phyloP scores from a whole-genome alignment of 2,797 vertebrate genomes.

The Girardinus metallicus region DNA sequence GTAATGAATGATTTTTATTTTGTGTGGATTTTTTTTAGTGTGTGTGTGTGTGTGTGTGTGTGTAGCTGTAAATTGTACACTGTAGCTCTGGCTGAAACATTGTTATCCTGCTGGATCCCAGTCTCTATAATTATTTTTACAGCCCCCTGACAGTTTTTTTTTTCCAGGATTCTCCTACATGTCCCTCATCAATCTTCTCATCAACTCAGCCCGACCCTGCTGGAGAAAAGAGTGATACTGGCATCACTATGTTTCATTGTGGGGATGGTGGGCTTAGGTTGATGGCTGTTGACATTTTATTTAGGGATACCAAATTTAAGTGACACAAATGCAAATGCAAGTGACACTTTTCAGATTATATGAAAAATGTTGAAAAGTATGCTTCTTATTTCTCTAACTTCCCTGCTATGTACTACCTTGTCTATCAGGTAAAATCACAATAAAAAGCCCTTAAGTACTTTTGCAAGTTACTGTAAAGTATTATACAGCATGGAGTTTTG shows the following conservation, averaged over 20 bases:
- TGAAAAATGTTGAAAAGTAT: background rate
- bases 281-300: background rate
- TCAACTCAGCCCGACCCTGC: background rate
- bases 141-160: background rate
- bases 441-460: background rate
- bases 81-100: background rate
- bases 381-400: background rate
- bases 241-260: background rate
- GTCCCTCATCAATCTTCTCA: background rate
- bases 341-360: background rate
- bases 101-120: background rate
- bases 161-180: background rate
- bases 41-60: too few species aligned
- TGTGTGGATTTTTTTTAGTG: too few species aligned
- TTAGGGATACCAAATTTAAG: background rate
- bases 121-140: background rate
- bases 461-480: background rate
- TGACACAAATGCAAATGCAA: background rate
- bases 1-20: too few species aligned
- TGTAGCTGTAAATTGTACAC: too few species aligned
- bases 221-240: background rate
- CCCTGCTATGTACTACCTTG: background rate
- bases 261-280: background rate
- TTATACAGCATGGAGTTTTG: background rate
- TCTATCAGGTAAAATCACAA: background rate